Conservation (phyloP, 2,888 invertebrate genomes). For the Cosmia trapezina region DNA sequence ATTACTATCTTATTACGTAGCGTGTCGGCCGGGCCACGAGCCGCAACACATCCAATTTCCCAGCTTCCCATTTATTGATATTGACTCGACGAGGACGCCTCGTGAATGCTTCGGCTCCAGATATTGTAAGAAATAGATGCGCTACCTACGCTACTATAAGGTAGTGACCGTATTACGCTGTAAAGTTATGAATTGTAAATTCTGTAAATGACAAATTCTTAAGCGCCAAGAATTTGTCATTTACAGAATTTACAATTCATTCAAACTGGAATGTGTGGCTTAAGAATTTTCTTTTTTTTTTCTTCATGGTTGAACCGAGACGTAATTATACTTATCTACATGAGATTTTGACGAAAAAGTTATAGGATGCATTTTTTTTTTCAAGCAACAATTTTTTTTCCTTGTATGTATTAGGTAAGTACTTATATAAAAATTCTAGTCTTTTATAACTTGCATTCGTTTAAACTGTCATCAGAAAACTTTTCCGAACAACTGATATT, state of each 20-base stretch:
- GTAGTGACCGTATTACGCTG: slow-evolving; percentile 27
- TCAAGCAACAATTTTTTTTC: no score
- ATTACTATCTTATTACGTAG: slow-evolving; percentile 90
- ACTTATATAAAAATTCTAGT: no score
- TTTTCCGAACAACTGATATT: slow-evolving; percentile 3
- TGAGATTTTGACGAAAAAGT: background rate
- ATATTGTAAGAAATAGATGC: slow-evolving; percentile 74
- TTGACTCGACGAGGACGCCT: slow-evolving; percentile 89
- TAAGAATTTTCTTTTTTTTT: background rate
- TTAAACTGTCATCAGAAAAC: background rate
- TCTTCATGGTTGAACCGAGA: background rate
- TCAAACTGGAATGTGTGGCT: slow-evolving; percentile 14
- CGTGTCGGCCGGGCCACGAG: slow-evolving; percentile 82
- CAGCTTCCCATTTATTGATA: slow-evolving; percentile 90
- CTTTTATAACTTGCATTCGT: background rate
- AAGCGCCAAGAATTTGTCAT: no score
- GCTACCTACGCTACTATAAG: slow-evolving; percentile 54
- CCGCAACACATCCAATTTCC: slow-evolving; percentile 90
- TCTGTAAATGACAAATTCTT: slow-evolving; percentile 30
- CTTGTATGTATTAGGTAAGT: no score
- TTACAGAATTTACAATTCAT: no score
- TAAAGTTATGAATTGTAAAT: slow-evolving; percentile 40
- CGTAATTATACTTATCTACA: rapidly evolving
- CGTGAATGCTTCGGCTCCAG: slow-evolving; percentile 75
- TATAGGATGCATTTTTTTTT: no score